A percentile compares a stretch with the other conserved stretches of the same genome.
phyloP scores from a whole-genome alignment of 2,113 vertebrate species.

The Setophaga kirtlandii region DNA sequence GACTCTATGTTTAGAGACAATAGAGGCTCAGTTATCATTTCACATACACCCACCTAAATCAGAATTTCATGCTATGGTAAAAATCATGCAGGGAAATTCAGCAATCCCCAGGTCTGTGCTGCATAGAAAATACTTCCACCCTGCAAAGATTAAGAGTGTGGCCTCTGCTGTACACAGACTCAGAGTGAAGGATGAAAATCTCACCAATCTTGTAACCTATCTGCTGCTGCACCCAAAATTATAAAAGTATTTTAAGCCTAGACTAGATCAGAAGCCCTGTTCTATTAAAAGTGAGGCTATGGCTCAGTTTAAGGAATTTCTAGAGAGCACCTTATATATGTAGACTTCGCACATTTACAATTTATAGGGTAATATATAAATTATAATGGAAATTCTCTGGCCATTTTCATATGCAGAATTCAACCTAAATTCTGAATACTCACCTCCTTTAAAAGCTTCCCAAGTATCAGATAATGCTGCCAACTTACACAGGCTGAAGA shows the following conservation, averaged over 20 bases:
- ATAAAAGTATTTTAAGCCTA: background rate
- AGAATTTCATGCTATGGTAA: background rate
- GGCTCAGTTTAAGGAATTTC: background rate
- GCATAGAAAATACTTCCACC: background rate
- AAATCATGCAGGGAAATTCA: background rate
- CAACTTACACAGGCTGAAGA: background rate
- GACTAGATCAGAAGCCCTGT: background rate
- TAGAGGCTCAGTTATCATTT: background rate
- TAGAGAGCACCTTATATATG: background rate
- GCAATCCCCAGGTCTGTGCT: background rate
- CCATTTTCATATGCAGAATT: background rate
- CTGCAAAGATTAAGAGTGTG: background rate
- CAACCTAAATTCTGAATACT: background rate
- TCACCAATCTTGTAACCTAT: background rate
- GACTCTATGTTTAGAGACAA: conserved; percentile 28
- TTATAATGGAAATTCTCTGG: background rate
- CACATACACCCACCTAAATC: background rate
- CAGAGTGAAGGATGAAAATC: background rate
- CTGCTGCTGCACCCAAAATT: background rate
- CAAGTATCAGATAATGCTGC: background rate
- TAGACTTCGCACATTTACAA: background rate
- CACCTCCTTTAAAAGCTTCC: background rate
- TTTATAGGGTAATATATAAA: background rate
- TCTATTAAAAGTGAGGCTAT: background rate
- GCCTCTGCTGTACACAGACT: background rate